A percentile compares a stretch with the other conserved stretches of the same genome.
Evolutionary conservation across 2,888 invertebrate species (phyloP).

Genomic region (Hyles lineata): DNA sequence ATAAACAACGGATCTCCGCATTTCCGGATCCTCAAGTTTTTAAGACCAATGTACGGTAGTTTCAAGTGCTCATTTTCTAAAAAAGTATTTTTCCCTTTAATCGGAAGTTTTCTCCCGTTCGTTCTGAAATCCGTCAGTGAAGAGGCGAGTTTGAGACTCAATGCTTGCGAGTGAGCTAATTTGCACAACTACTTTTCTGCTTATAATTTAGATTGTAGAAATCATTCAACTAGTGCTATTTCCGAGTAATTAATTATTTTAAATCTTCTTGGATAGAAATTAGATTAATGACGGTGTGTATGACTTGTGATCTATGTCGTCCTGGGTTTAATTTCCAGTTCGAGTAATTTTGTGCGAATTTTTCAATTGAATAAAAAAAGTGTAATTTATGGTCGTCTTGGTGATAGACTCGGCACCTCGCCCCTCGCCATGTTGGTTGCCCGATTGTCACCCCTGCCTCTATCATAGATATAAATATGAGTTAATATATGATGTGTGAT

Average conservation of each 20-base stretch:
- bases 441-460: no score
- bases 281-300: background rate
- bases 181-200: constrained; percentile 4
- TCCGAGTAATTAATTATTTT: background rate
- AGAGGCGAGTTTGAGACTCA: background rate
- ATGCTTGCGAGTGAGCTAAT: constrained; percentile 12
- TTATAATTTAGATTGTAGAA: background rate
- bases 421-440: no score
- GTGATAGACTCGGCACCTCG: no score
- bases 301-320: no score
- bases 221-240: background rate
- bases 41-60: background rate
- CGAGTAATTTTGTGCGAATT: no score
- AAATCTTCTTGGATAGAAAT: background rate
- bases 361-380: no score
- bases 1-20: background rate
- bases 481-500: no score
- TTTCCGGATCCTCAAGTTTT: background rate
- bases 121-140: background rate
- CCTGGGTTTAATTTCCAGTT: no score
- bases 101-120: background rate
- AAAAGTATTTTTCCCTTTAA: constrained; percentile 2
- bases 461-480: no score
- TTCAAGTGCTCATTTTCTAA: constrained; percentile 4
- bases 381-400: no score